Base-by-base conservation (phyloP, 2,113 vertebrate genomes). In the Odobenus rosmarus region DNA sequence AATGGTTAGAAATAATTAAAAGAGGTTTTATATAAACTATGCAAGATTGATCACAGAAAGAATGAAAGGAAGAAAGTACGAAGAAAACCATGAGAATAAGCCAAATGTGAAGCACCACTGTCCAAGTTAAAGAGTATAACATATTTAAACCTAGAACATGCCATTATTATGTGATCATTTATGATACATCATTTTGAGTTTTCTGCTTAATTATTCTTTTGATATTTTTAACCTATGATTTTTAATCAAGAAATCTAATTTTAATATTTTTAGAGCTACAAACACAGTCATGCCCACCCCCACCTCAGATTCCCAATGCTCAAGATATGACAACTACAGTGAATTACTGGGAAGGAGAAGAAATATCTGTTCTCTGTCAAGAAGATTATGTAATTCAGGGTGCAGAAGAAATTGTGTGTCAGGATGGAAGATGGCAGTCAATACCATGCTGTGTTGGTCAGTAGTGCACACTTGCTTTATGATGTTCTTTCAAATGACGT, bases 381-480 rank as follows among this genome's bases (percentile, higher is more conserved):
- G 24, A 98, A 0, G n/a, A 82, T 84, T 98, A 98, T 46, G 1
- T 95, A 18, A 95, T 90, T 12, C 0, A 89, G 0, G 97, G 93
- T 36, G 0, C 0, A 28, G 84, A 86, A 8, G 98, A 99, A 94
- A 98, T 99, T 33, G 83, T 71, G 6, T 99, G 98, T 90, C 51
- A 84, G 92, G 4, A 93, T 2, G 98, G 98, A 74, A 97, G 14
- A 16, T 99, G 99, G 99, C 92, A 97, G 74, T 97, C 97, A 57
- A 53, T 98, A 24, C 98, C 98, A 55, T 57, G 7, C 18, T 99
- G 99, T 36, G 26, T 85, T 28, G 99, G 99, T 99, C 67, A 98
- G 99, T 97, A 87, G 18, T 71, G 2, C 13, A 7, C 26, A 59
- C 28, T 94, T 64, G 1, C 39, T 69, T 49, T 13, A 4, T 16